phyloP scores from a whole-genome alignment of 2,797 vertebrate species.

The Myotis planiceps region DNA sequence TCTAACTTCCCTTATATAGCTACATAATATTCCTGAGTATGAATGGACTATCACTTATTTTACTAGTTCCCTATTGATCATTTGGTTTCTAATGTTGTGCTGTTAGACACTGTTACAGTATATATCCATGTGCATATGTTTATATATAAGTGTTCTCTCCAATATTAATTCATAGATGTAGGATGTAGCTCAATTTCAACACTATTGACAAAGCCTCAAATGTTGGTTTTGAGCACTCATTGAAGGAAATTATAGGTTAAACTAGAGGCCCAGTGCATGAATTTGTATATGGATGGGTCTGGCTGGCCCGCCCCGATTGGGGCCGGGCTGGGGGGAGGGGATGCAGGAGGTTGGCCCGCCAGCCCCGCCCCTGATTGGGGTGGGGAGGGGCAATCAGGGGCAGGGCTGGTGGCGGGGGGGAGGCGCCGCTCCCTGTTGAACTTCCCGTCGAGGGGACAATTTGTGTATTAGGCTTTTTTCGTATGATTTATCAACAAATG shows the following conservation, averaged over 20 bases:
- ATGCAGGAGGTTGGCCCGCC: too few species aligned
- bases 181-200: not conserved
- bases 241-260: not conserved
- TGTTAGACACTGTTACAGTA: not conserved
- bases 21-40: not conserved
- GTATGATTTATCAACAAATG: not conserved
- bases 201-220: not conserved
- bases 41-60: not conserved
- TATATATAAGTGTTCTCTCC: not conserved
- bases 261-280: too few species aligned
- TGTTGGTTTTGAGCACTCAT: not conserved
- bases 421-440: not conserved
- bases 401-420: too few species aligned
- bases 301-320: too few species aligned
- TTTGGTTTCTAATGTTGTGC: conserved; percentile 6
- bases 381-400: too few species aligned
- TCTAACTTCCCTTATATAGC: not conserved
- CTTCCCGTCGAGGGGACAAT: not conserved
- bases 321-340: too few species aligned
- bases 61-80: not conserved
- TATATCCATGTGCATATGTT: not conserved
- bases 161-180: conserved; percentile 33
- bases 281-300: too few species aligned
- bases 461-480: too few species aligned
- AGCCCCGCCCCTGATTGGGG: too few species aligned